These are phyloP conservation scores for Malachius bipustulatus DNA, from an alignment of 2,888 invertebrate genomes.

Conservation along the genomic window DNA sequence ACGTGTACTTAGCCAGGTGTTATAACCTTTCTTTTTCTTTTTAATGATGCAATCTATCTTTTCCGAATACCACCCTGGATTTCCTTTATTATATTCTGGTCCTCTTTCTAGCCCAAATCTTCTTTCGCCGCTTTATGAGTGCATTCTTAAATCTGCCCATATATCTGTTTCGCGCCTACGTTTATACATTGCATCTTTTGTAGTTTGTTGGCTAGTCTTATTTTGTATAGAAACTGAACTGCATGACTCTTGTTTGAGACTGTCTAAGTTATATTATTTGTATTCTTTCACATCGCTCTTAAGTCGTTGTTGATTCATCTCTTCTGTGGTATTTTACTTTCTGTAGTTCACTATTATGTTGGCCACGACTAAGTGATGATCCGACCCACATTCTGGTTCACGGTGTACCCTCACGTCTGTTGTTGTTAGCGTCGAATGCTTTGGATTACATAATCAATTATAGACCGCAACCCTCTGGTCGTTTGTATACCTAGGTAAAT, in stretches of 20 bases:
- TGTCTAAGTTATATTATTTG: conserved; percentile 1
- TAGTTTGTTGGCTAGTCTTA: conserved; percentile 1
- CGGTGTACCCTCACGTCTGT: conserved; percentile 3
- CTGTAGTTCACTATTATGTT: conserved; percentile 6
- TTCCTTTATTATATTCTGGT: conserved; percentile 4
- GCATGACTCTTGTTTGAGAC: conserved; percentile 3
- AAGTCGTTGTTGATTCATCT: background rate
- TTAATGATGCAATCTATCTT: conserved; percentile 5
- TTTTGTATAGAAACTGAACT: conserved; percentile 1
- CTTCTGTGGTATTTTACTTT: conserved; percentile 1
- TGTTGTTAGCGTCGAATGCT: background rate
- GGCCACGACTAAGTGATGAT: conserved; percentile 3
- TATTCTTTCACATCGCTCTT: conserved; percentile 2
- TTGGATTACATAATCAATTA: conserved; percentile 1
- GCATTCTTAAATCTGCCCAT: background rate
- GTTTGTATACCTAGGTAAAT: conserved; percentile 2
- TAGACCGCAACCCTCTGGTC: conserved; percentile 2
- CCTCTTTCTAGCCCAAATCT: conserved; percentile 7
- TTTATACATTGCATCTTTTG: background rate
- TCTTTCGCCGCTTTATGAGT: conserved; percentile 8
- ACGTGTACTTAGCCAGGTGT: conserved; percentile 6
- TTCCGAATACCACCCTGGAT: conserved; percentile 5
- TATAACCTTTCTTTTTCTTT: conserved; percentile 9
- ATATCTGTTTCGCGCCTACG: conserved; percentile 1
- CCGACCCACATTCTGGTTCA: conserved; percentile 3